Evolutionary conservation across 2,888 invertebrate species (phyloP), one percentile per base, ranked within the genome.

Genomic region (Miltochrista miniata): DNA sequence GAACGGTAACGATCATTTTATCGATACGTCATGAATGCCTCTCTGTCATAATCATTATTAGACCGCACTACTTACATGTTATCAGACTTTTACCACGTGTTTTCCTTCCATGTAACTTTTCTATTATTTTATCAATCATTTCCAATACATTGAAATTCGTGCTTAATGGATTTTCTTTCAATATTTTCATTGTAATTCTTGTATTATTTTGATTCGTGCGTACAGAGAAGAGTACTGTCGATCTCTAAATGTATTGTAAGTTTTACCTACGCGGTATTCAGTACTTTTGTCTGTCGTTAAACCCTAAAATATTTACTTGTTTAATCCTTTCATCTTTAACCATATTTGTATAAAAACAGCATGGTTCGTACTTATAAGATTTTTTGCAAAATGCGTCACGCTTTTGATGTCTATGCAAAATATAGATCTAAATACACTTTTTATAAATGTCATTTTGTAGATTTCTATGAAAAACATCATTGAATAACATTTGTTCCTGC

Each of bases 11-110:
- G 81, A 88, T 74, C 87, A 90, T 86, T 90, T 90, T 88, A 85
- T 90, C 87, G 87, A 87, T 90, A 85, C 81, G 83, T 90, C 88
- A 86, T 90, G 90, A 90, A 90, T 90, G 90, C 90, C 87, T 88
- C 87, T 88, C 87, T 90, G 87, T 88, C 88, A 88, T 89, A 85
- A 90, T 89, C 89, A 88, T 85, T 45, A 37, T 45, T 90, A 90
- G 90, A 79, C 68, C 84, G 90, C 90, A 90, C 91, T 45, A 68
- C n/a, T n/a, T n/a, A n/a, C 66, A 77, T 77, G 73, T 53, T 64
- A 63, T 83, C 83, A 81, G 83, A 76, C 76, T 84, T 82, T 88
- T 76, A 83, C 87, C 90, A 88, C 88, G 79, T 74, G 74, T 83
- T 81, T 83, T 89, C 84, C 85, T 87, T 87, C 79, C 80, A 81